Percentiles rank a stretch among this genome's conserved stretches.
These are phyloP conservation scores for Hemiscyllium ocellatum DNA, from an alignment of 2,113 vertebrate species.

Conservation along the genomic window DNA sequence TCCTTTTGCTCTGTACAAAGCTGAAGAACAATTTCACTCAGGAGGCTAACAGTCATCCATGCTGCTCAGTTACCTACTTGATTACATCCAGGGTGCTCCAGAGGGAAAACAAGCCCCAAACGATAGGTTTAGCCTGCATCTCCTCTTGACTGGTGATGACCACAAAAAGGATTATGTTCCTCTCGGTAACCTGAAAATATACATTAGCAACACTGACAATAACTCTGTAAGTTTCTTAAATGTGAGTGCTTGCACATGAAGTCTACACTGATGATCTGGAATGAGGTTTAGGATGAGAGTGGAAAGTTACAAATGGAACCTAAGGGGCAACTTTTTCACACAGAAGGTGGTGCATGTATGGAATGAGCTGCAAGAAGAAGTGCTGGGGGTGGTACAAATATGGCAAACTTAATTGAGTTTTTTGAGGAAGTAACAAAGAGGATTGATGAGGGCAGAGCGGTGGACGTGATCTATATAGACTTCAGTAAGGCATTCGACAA, in stretches of 20 bases:
- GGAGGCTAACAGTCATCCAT: not conserved
- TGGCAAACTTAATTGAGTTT: too few species aligned
- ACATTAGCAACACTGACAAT: not conserved
- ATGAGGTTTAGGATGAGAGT: too few species aligned
- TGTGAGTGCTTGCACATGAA: not conserved
- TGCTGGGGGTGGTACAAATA: too few species aligned
- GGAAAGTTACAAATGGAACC: too few species aligned
- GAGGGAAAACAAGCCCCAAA: conserved; percentile 78
- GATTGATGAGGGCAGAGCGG: too few species aligned
- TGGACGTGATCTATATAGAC: too few species aligned
- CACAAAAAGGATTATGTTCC: conserved; percentile 73
- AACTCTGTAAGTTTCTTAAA: not conserved
- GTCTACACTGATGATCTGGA: not conserved
- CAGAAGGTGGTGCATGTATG: too few species aligned
- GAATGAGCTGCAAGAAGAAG: too few species aligned
- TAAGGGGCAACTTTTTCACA: too few species aligned
- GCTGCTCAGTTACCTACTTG: conserved; percentile 59
- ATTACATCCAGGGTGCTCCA: conserved; percentile 83
- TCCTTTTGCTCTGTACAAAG: not conserved
- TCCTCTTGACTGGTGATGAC: conserved; percentile 81
- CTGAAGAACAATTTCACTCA: not conserved
- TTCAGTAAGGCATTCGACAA: too few species aligned
- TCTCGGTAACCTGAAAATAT: conserved; percentile 71
- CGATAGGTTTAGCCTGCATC: conserved; percentile 74
- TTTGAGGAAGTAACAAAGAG: too few species aligned